phyloP scores from a whole-genome alignment of 2,888 invertebrate genomes.

The Drosophila lutescens region DNA sequence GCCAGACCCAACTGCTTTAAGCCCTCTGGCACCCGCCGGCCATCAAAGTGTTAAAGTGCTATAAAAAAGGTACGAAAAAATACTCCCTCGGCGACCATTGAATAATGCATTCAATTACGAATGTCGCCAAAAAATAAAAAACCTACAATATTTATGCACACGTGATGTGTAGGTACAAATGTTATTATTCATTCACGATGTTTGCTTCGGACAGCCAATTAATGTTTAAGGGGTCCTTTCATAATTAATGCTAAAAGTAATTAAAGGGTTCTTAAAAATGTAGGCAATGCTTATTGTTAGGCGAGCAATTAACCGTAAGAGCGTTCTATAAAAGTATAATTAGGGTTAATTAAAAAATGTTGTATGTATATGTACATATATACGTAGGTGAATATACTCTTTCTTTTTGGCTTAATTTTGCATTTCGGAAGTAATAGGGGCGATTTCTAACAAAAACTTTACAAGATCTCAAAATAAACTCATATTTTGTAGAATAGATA shows the following conservation, averaged over 20 bases:
- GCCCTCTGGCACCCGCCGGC: conserved; percentile 24
- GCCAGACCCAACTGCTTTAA: conserved; percentile 28
- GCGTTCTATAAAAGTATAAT: background rate
- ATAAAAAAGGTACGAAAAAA: conserved; percentile 62
- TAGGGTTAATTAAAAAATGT: background rate
- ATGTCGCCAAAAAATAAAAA: conserved; percentile 25
- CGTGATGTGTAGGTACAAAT: background rate
- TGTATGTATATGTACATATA: too few relatives aligned
- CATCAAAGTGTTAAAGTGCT: conserved; percentile 63
- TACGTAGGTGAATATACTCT: background rate
- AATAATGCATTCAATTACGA: conserved; percentile 73
- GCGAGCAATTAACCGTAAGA: background rate
- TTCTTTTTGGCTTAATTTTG: too few relatives aligned
- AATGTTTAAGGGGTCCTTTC: conserved; percentile 16
- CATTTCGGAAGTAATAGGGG: too few relatives aligned
- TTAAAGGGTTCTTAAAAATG: conserved; percentile 8
- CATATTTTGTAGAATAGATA: too few relatives aligned
- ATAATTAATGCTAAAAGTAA: conserved; percentile 16
- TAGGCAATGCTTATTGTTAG: background rate
- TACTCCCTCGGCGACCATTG: conserved; percentile 29
- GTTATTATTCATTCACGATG: background rate
- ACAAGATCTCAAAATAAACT: too few relatives aligned
- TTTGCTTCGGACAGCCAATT: background rate
- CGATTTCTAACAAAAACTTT: too few relatives aligned
- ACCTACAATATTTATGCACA: conserved; percentile 11